Evolutionary conservation across 2,888 invertebrate genomes (phyloP).

Genomic region (Nesidiocoris tenuis): DNA sequence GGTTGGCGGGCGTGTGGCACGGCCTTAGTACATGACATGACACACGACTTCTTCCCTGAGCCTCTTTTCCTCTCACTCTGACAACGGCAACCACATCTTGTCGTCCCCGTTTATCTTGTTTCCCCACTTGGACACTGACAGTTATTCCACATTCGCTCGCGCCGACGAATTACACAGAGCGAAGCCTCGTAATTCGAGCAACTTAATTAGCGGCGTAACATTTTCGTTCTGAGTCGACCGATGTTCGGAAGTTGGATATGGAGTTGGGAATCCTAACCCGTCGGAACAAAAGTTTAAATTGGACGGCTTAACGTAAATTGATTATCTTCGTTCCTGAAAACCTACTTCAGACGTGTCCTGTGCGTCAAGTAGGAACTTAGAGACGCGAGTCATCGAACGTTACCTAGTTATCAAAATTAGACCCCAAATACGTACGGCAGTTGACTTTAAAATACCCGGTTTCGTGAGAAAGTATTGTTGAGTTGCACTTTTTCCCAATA

Average conservation of each 20-base stretch:
- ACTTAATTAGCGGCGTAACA: not conserved
- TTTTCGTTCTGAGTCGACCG: not conserved
- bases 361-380: not conserved
- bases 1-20: too few relatives aligned
- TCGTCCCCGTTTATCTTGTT: not conserved
- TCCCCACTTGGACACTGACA: not conserved
- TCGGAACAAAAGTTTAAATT: not conserved
- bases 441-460: too few relatives aligned
- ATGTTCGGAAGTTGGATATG: not conserved
- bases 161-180: not conserved
- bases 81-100: not conserved
- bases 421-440: too few relatives aligned
- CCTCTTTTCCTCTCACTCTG: slow-evolving; percentile 2
- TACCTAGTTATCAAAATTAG: too few relatives aligned
- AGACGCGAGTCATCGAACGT: too few relatives aligned
- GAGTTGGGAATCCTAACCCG: not conserved
- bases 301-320: not conserved
- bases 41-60: not conserved
- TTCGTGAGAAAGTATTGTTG: too few relatives aligned
- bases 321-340: not conserved
- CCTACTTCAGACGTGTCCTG: not conserved
- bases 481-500: too few relatives aligned
- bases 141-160: not conserved
- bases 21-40: too few relatives aligned
- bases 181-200: not conserved